Base-by-base conservation (phyloP, 2,888 invertebrate species). In the Sceliomorpha sp. region DNA sequence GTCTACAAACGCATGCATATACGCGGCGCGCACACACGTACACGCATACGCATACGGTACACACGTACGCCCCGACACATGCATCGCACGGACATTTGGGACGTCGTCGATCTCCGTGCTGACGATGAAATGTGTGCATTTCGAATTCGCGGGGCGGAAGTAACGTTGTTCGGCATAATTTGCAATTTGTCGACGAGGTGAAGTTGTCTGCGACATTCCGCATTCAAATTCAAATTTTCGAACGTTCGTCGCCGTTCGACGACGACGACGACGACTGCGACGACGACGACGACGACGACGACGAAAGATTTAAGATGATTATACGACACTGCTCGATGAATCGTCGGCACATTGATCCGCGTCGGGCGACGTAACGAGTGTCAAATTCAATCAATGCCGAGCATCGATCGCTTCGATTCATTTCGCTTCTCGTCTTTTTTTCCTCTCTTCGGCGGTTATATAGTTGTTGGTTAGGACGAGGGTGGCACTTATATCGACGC, bases 401-500 rank as follows among this genome's bases (percentile, higher is more conserved):
- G 40, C 64, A 66, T 60, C 67, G 60, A 67, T 67, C 67, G 67
- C 6, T 31, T 17, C 42, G 47, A 29, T 60, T 34, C 26, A 32
- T 27, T 42, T 20, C 7, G 4, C 31, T 48, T 2, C 36, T 32
- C n/a, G 24, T 17, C 15, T 36, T 48, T 2, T 40, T 32, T 12
- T 31, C 24, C 15, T n/a, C n/a, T n/a, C n/a, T n/a, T n/a, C 8
- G 7, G 39, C 36, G 26, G 47, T n/a, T n/a, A n/a, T n/a, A 10
- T 9, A 24, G 37, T 58, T 66, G 44, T 66, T 66, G 58, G 66
- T 66, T 66, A 66, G 58, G 64, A 48, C 48, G 58, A 40, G 58
- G 47, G 39, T 31, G 39, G 37, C 10, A 31, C 9, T 31, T 10
- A n/a, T n/a, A 10, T 31, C 37, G 48, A 26, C 29, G 37, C 27